phyloP scores from a whole-genome alignment of 2,797 vertebrate species.

The Acestrorhynchus altus region DNA sequence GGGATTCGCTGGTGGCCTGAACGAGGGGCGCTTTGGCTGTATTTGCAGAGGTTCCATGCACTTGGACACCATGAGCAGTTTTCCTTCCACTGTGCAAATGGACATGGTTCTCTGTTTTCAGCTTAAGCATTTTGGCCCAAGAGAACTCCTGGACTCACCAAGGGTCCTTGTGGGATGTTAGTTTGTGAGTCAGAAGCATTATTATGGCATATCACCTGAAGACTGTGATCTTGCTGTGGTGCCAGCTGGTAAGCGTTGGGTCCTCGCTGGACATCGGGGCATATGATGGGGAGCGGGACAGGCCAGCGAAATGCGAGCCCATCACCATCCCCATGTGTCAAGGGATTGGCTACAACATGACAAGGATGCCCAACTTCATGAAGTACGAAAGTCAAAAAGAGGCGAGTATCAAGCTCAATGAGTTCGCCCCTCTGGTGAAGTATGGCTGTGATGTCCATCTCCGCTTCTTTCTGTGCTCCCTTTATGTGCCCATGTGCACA shows the following conservation, averaged over 20 bases:
- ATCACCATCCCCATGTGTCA: slow-evolving; percentile 89
- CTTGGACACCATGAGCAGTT: neutral
- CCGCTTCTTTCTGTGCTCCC: slow-evolving; percentile 89
- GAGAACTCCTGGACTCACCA: neutral
- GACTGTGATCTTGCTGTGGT: slow-evolving; percentile 70
- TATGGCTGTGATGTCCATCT: slow-evolving; percentile 89
- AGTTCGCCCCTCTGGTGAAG: slow-evolving; percentile 86
- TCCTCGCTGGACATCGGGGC: slow-evolving; percentile 77
- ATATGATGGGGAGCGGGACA: slow-evolving; percentile 79
- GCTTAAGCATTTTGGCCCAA: neutral
- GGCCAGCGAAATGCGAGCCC: slow-evolving; percentile 81
- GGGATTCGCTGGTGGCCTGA: neutral
- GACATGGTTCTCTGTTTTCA: neutral
- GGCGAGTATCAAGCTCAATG: slow-evolving; percentile 83
- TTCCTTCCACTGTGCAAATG: neutral
- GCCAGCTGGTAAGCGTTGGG: slow-evolving; percentile 70
- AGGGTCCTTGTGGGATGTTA: slow-evolving; percentile 30
- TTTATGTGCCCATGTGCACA: slow-evolving; percentile 89
- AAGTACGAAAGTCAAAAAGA: slow-evolving; percentile 86
- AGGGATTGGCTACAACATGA: slow-evolving; percentile 90
- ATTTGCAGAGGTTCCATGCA: slow-evolving; percentile 1
- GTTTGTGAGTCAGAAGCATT: slow-evolving; percentile 32
- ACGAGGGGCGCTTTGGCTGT: too few relatives aligned
- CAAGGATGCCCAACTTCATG: slow-evolving; percentile 88
- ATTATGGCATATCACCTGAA: slow-evolving; percentile 67